phyloP scores from a whole-genome alignment of 2,797 vertebrate species.

The Acridotheres tristis region DNA sequence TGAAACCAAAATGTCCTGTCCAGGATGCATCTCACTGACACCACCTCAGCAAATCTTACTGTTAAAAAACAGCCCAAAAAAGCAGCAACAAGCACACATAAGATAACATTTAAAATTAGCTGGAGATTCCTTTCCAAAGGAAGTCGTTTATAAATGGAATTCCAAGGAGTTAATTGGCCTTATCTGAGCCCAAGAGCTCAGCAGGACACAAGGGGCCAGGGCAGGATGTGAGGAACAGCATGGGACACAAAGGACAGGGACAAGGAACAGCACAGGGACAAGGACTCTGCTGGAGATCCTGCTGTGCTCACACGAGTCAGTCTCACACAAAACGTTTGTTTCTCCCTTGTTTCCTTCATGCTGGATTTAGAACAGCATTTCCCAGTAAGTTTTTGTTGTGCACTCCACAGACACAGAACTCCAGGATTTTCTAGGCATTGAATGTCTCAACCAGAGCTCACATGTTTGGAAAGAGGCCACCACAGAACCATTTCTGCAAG shows the following conservation, averaged over 20 bases:
- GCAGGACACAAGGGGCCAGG: background rate
- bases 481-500: background rate
- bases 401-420: background rate
- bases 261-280: background rate
- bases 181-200: background rate
- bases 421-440: background rate
- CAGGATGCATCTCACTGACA: background rate
- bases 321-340: background rate
- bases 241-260: background rate
- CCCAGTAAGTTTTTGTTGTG: background rate
- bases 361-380: background rate
- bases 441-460: background rate
- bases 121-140: background rate
- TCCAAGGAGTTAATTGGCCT: conserved; percentile 19
- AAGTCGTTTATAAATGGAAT: background rate
- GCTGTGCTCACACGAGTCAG: background rate
- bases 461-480: background rate
- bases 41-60: background rate
- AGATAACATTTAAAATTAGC: background rate
- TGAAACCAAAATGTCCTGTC: background rate
- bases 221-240: background rate
- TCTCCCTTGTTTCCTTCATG: background rate
- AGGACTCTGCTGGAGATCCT: background rate
- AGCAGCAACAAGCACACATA: background rate
- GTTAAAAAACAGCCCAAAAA: background rate